A percentile compares a stretch with the other conserved stretches of the same genome.
Conservation (phyloP, 2,113 vertebrate species). For the Syngnathus floridae region DNA sequence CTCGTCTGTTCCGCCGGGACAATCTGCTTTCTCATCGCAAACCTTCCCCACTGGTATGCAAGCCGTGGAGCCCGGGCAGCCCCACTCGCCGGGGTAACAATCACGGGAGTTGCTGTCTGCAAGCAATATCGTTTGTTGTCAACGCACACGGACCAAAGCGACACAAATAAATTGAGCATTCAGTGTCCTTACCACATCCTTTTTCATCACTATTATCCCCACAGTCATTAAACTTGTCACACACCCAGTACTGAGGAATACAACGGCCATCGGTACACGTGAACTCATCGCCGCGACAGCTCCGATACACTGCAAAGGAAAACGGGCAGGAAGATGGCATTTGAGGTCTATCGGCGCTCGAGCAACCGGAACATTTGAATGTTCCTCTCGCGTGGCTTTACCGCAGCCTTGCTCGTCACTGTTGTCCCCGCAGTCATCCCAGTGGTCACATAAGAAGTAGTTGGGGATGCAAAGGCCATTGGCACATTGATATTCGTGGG, state of each 20-base stretch:
- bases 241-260: conserved; percentile 68
- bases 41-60: conserved; percentile 65
- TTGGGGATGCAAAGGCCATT: conserved; percentile 63
- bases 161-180: too few species aligned
- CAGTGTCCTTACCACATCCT: conserved; percentile 66
- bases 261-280: conserved; percentile 66
- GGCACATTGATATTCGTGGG: conserved; percentile 60
- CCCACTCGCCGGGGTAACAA: conserved; percentile 72
- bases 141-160: background rate
- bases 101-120: conserved; percentile 62
- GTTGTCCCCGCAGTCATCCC: conserved; percentile 67
- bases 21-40: conserved; percentile 62
- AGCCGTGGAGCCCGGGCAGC: conserved; percentile 55
- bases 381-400: conserved; percentile 25
- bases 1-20: conserved; percentile 66
- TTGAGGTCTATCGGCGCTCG: background rate
- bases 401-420: conserved; percentile 69
- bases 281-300: conserved; percentile 61
- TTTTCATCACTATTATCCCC: conserved; percentile 69
- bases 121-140: background rate
- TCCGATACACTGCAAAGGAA: conserved; percentile 51
- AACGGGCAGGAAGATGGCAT: background rate
- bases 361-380: background rate
- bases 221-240: conserved; percentile 69
- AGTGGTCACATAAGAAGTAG: conserved; percentile 67